These are phyloP conservation scores for Helicolenus hilgendorfi DNA, from an alignment of 2,797 vertebrate species.

Conservation along the genomic window DNA sequence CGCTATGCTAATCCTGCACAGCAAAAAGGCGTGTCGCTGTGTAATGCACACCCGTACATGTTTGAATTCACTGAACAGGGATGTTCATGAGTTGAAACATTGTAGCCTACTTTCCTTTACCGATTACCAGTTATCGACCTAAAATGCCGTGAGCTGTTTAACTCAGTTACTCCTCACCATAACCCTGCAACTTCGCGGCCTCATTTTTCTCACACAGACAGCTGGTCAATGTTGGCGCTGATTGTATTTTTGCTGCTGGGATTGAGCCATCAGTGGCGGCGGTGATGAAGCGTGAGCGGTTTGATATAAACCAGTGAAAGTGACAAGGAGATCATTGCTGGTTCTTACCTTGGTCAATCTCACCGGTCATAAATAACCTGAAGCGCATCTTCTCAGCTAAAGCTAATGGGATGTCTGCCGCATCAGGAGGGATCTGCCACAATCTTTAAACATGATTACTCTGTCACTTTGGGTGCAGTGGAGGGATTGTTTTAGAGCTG, in stretches of 20 bases:
- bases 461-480: slow-evolving; percentile 6
- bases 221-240: slow-evolving; percentile 80
- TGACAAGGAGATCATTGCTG: slow-evolving; percentile 79
- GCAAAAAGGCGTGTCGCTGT: slow-evolving; percentile 29
- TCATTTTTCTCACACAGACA: slow-evolving; percentile 84
- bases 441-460: slow-evolving; percentile 40
- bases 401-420: slow-evolving; percentile 56
- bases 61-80: slow-evolving; percentile 44
- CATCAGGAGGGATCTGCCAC: slow-evolving; percentile 10
- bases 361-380: slow-evolving; percentile 64
- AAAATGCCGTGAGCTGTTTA: slow-evolving; percentile 42
- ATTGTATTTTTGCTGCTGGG: slow-evolving; percentile 81
- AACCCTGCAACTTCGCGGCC: slow-evolving; percentile 54
- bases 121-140: slow-evolving; percentile 18
- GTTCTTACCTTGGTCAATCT: slow-evolving; percentile 66
- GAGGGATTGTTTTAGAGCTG: slow-evolving; percentile 23
- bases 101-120: not conserved
- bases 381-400: slow-evolving; percentile 55
- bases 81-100: slow-evolving; percentile 39
- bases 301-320: slow-evolving; percentile 77
- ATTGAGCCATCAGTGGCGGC: slow-evolving; percentile 73
- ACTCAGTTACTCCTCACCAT: slow-evolving; percentile 41
- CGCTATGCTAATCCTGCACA: slow-evolving; percentile 67
- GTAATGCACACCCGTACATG: slow-evolving; percentile 33
- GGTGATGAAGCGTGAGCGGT: slow-evolving; percentile 74